A percentile compares a stretch with the other conserved stretches of the same genome.
Conservation (phyloP, 2,888 invertebrate species). For the Spilarctia lutea region DNA sequence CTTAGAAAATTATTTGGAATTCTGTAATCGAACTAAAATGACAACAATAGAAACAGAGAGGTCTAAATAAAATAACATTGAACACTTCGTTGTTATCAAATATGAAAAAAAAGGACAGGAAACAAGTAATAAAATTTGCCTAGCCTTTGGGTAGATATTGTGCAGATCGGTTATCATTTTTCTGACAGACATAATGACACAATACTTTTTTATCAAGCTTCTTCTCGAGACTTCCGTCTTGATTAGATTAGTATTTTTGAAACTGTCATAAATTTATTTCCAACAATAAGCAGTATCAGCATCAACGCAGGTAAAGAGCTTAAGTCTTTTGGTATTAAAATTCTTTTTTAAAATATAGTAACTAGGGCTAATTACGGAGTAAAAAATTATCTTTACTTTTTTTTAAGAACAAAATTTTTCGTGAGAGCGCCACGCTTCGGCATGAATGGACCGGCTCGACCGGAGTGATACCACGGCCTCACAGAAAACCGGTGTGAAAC, state of each 20-base stretch:
- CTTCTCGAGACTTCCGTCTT: background rate
- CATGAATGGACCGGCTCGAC: no score
- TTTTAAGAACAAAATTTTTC: no score
- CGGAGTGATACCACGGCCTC: no score
- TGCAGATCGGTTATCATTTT: background rate
- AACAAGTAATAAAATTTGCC: background rate
- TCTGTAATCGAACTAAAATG: no score
- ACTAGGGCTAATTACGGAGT: background rate
- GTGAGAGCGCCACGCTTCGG: no score
- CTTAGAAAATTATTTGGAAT: no score
- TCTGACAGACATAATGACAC: no score
- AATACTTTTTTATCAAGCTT: background rate
- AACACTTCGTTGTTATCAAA: background rate
- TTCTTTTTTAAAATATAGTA: background rate
- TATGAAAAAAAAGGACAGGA: background rate
- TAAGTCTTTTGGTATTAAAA: background rate
- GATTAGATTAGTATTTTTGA: background rate
- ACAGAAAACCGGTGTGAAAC: no score
- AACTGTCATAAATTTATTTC: background rate
- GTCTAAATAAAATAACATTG: no score
- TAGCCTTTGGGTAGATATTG: background rate
- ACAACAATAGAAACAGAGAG: no score
- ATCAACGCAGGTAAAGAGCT: background rate
- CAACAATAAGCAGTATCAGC: background rate
- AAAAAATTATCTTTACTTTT: no score